phyloP scores from a whole-genome alignment of 2,113 vertebrate genomes.

The Felis chaus region DNA sequence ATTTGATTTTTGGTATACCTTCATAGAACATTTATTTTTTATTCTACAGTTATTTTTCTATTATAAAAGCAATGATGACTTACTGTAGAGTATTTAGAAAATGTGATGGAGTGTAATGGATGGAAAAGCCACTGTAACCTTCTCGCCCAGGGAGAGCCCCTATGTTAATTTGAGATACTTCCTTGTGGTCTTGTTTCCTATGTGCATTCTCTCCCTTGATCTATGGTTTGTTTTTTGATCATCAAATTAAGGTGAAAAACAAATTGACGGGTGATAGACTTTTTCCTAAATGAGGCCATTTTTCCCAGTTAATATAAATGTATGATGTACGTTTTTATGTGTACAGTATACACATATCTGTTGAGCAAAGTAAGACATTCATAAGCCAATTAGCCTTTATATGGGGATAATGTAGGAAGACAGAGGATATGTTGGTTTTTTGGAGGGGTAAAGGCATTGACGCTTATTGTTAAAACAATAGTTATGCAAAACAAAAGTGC shows the following conservation, averaged over 20 bases:
- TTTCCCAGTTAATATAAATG: slow-evolving; percentile 1
- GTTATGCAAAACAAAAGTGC: background rate
- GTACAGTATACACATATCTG: background rate
- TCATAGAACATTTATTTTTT: slow-evolving; percentile 13
- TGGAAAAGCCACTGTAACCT: background rate
- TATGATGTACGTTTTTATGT: background rate
- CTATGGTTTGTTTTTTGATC: background rate
- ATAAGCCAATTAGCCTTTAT: background rate
- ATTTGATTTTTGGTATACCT: background rate
- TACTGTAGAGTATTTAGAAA: background rate
- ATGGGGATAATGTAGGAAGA: background rate
- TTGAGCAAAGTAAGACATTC: background rate
- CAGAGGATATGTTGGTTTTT: background rate
- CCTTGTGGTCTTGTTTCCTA: background rate
- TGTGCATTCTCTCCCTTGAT: background rate
- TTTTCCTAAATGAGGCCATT: background rate
- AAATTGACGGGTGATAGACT: background rate
- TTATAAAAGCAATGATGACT: background rate
- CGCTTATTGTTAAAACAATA: background rate
- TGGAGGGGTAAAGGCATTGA: background rate
- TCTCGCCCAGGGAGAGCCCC: background rate
- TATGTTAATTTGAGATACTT: slow-evolving; percentile 22
- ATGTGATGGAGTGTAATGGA: background rate
- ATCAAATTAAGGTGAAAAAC: slow-evolving; percentile 50
- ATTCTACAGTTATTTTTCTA: background rate